These are phyloP conservation scores for Microctenopoma stevenorrisi DNA, from an alignment of 2,797 vertebrate genomes.

Conservation along the genomic window DNA sequence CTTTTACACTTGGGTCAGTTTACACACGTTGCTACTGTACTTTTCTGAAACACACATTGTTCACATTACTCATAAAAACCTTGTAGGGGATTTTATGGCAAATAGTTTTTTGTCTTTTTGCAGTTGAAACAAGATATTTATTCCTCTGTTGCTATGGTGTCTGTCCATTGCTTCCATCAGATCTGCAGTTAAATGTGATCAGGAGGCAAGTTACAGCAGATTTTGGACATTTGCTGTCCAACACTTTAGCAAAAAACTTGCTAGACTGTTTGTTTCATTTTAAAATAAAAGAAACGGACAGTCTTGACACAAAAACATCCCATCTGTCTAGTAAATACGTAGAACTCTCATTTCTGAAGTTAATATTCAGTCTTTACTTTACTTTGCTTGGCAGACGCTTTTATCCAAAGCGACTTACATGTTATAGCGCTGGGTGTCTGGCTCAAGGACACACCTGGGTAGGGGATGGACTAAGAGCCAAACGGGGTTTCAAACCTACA, in stretches of 20 bases:
- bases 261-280: not conserved
- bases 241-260: not conserved
- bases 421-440: too few species aligned
- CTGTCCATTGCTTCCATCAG: not conserved
- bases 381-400: too few species aligned
- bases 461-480: too few species aligned
- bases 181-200: not conserved
- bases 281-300: not conserved
- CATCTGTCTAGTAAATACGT: not conserved
- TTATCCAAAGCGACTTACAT: too few species aligned
- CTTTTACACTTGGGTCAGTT: conserved; percentile 3
- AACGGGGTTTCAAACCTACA: too few species aligned
- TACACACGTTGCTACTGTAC: too few species aligned
- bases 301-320: not conserved
- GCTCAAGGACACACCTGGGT: too few species aligned
- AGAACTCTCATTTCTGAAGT: not conserved
- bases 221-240: not conserved
- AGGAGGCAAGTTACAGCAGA: not conserved
- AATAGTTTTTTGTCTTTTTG: not conserved
- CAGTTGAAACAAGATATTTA: too few species aligned
- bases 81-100: not conserved
- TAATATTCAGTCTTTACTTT: too few species aligned
- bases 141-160: conserved; percentile 14
- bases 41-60: not conserved
- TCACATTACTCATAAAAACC: not conserved